Conservation (phyloP, 2,888 invertebrate genomes). For the Ariolimax columbianus region DNA sequence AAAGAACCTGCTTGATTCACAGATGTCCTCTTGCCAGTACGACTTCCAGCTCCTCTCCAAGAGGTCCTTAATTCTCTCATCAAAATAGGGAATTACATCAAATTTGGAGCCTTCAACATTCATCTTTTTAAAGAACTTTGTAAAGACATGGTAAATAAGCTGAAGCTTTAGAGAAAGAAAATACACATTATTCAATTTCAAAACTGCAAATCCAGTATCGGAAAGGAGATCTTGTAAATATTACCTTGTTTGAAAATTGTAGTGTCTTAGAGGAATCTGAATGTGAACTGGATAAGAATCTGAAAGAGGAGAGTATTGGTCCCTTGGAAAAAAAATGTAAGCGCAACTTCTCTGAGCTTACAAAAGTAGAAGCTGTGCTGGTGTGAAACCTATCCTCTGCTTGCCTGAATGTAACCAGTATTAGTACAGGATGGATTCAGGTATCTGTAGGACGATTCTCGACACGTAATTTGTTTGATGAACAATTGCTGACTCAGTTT, state of each 20-base stretch:
- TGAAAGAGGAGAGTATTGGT: no score
- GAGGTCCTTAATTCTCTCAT: not conserved
- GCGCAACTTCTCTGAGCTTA: no score
- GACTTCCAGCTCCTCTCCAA: not conserved
- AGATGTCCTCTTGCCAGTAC: not conserved
- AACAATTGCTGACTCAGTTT: not conserved
- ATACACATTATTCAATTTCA: no score
- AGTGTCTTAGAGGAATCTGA: not conserved
- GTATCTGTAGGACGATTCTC: not conserved
- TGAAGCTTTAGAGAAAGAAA: no score
- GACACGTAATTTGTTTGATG: no score
- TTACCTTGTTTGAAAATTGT: not conserved
- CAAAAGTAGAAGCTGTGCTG: not conserved
- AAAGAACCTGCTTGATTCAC: not conserved
- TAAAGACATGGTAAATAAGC: not conserved
- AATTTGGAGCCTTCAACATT: not conserved
- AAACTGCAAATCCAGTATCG: not conserved
- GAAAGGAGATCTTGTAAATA: not conserved
- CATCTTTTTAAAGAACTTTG: no score
- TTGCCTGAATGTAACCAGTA: not conserved
- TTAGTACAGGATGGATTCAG: not conserved
- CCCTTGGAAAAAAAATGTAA: no score
- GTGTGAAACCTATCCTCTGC: not conserved
- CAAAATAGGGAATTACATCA: slow-evolving; percentile 6
- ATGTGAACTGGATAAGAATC: no score